Percentiles rank a stretch among this genome's conserved stretches.
phyloP scores from a whole-genome alignment of 2,797 vertebrate species.

The Gallinago solitaria region DNA sequence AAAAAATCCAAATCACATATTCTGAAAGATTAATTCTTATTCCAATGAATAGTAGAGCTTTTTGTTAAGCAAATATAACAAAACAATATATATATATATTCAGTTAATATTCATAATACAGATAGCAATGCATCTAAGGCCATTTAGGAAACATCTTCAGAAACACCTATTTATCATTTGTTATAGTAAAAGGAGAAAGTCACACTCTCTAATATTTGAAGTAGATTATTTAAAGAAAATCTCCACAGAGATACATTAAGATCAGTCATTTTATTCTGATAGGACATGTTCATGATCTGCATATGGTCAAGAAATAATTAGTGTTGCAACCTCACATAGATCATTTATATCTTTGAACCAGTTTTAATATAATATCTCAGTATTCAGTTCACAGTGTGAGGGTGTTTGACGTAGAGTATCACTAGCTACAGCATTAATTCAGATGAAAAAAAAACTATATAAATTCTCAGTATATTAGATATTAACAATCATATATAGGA shows the following conservation, averaged over 20 bases:
- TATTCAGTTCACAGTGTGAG: neutral
- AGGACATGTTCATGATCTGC: neutral
- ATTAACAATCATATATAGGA: neutral
- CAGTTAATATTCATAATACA: neutral
- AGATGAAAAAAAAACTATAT: neutral
- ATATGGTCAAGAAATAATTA: neutral
- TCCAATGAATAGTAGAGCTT: neutral
- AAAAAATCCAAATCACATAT: neutral
- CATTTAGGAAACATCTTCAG: neutral
- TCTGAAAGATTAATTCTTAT: neutral
- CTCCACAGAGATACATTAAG: neutral
- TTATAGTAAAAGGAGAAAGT: neutral
- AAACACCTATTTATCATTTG: neutral
- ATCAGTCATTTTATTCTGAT: neutral
- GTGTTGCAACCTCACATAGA: neutral
- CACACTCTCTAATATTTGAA: neutral
- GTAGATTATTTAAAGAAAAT: neutral
- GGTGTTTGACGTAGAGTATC: neutral
- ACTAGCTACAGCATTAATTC: neutral
- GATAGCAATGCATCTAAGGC: neutral
- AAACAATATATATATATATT: neutral
- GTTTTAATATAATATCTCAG: neutral
- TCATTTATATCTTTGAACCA: neutral
- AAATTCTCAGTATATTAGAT: neutral
- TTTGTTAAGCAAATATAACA: neutral